Conservation (phyloP, 2,113 vertebrate genomes). For the Phyllostomus hastatus region DNA sequence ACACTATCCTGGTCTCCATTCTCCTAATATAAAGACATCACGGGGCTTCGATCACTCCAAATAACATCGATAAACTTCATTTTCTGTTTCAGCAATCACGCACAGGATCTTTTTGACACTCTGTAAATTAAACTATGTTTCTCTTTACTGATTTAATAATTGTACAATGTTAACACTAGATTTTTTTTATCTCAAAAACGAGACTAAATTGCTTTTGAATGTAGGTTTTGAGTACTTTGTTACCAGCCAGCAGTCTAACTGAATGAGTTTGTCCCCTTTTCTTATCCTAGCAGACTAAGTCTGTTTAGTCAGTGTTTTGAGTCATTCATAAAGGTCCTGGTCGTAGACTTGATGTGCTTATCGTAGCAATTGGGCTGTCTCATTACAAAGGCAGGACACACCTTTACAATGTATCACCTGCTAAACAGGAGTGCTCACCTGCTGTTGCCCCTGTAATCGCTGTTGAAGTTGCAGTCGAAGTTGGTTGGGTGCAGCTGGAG, state of each 20-base stretch:
- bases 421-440: constrained; percentile 80
- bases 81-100: not conserved
- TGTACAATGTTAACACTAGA: not conserved
- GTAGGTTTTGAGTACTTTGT: not conserved
- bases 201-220: constrained; percentile 12
- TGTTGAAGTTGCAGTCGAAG: constrained; percentile 94
- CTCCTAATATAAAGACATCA: not conserved
- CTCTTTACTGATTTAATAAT: constrained; percentile 39
- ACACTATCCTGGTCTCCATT: not conserved
- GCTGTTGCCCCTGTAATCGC: constrained; percentile 92
- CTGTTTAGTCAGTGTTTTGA: not conserved
- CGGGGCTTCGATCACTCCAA: not conserved
- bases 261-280: not conserved
- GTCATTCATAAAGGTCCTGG: not conserved
- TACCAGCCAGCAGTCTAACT: not conserved
- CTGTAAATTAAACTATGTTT: constrained; percentile 6
- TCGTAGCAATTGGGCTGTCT: not conserved
- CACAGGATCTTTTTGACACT: not conserved
- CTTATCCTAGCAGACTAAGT: not conserved
- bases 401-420: not conserved
- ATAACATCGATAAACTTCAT: constrained; percentile 12
- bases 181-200: not conserved
- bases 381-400: not conserved
- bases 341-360: not conserved
- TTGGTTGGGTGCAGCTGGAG: constrained; percentile 85